A percentile compares a stretch with the other conserved stretches of the same genome.
Evolutionary conservation across 1,140 invertebrate genomes (phyloP).

Genomic region (Batillaria attramentaria): DNA sequence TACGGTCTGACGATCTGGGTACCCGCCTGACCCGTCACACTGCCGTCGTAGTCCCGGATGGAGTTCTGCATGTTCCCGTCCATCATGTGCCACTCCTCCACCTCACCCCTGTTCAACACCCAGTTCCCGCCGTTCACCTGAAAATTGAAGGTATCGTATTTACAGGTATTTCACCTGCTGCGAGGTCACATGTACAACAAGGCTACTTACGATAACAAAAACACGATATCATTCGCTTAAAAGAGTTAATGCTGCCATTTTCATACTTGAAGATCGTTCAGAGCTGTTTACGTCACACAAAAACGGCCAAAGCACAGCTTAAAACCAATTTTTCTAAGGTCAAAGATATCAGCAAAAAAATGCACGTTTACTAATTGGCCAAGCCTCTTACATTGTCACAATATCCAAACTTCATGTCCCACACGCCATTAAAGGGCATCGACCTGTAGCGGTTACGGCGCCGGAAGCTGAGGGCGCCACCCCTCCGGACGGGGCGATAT

Average conservation of each 20-base stretch:
- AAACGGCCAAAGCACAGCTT: no score
- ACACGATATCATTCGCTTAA: no score
- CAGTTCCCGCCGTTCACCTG: constrained; percentile 13
- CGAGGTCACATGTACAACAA: no score
- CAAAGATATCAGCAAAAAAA: no score
- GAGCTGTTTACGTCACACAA: no score
- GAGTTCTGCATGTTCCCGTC: constrained; percentile 8
- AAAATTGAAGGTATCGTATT: not conserved
- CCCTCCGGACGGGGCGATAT: not conserved
- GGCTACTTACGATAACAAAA: no score
- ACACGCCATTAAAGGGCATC: not conserved
- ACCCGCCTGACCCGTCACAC: not conserved
- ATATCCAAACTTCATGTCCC: not conserved
- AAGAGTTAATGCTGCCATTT: no score
- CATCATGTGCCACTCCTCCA: not conserved
- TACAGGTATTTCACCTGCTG: no score
- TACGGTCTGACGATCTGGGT: not conserved
- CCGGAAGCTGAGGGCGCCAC: constrained; percentile 11
- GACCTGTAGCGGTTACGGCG: not conserved
- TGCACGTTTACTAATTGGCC: not conserved
- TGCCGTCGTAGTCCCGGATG: constrained; percentile 8
- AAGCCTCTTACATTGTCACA: constrained; percentile 6
- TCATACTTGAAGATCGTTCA: no score
- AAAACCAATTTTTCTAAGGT: no score
- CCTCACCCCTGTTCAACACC: not conserved